Percentiles rank a stretch among this genome's conserved stretches.
phyloP scores from a whole-genome alignment of 2,113 vertebrate species.

The Phrynocephalus versicolor region DNA sequence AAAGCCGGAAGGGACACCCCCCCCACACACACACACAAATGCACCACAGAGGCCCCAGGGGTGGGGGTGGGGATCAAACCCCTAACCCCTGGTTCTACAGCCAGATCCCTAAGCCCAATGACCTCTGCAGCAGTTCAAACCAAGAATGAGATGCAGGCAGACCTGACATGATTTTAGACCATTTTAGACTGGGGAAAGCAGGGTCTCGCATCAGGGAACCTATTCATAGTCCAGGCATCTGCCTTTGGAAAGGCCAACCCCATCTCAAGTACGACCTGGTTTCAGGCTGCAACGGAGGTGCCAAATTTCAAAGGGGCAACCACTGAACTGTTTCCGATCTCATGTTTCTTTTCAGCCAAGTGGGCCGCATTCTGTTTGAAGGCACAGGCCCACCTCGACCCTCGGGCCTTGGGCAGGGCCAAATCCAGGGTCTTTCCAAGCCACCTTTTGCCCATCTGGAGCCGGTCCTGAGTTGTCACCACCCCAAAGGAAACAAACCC shows the following conservation, averaged over 20 bases:
- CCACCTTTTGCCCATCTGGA: too few relatives aligned
- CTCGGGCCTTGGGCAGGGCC: too few relatives aligned
- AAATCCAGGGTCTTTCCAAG: neutral
- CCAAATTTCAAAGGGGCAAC: neutral
- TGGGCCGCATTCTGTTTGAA: neutral
- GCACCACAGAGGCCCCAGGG: too few relatives aligned
- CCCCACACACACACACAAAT: too few relatives aligned
- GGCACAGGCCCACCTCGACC: neutral
- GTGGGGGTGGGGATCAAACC: neutral
- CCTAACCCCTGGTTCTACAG: too few relatives aligned
- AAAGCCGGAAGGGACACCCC: too few relatives aligned
- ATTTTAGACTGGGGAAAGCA: neutral
- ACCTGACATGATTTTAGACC: too few relatives aligned
- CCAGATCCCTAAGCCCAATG: too few relatives aligned
- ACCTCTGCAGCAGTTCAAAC: too few relatives aligned
- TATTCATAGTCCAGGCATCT: constrained; percentile 43
- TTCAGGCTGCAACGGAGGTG: neutral
- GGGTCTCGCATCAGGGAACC: neutral
- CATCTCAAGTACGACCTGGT: neutral
- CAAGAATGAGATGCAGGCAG: too few relatives aligned
- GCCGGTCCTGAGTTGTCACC: neutral
- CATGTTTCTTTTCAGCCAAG: neutral
- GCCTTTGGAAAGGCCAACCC: neutral
- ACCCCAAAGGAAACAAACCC: neutral
- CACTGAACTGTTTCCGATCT: neutral